These are phyloP conservation scores for Trachelus tabidus DNA, from an alignment of 2,888 invertebrate species.

Conservation along the genomic window DNA sequence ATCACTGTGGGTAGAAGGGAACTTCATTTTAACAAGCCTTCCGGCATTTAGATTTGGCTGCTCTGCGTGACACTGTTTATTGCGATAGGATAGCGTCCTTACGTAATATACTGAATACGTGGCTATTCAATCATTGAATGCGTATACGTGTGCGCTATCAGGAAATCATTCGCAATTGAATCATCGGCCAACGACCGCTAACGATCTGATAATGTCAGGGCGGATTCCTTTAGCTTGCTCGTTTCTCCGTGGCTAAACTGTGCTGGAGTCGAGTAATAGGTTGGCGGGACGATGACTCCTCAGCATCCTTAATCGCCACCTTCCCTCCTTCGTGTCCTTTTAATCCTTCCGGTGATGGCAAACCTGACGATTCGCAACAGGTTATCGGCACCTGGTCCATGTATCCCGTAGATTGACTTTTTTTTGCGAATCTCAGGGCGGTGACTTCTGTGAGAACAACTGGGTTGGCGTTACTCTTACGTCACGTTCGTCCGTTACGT, in stretches of 20 bases:
- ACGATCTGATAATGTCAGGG: neutral
- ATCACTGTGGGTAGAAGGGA: neutral
- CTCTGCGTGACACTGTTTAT: neutral
- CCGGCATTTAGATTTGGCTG: neutral
- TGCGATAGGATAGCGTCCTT: neutral
- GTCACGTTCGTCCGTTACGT: neutral
- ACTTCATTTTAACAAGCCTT: neutral
- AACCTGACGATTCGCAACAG: constrained; percentile 13
- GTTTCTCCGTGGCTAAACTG: neutral
- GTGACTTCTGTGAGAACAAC: neutral
- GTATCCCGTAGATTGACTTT: constrained; percentile 13
- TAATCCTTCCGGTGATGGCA: neutral
- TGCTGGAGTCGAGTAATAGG: neutral
- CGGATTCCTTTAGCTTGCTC: neutral
- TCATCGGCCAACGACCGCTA: neutral
- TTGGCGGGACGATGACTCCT: neutral
- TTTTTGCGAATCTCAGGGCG: constrained; percentile 8
- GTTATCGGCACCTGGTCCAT: constrained; percentile 17
- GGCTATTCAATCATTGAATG: too few species aligned
- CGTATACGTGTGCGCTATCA: neutral
- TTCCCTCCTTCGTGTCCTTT: neutral
- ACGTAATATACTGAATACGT: neutral
- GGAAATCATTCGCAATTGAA: neutral
- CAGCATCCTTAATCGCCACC: neutral
- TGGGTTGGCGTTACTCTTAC: neutral